Conservation (phyloP, 2,113 vertebrate genomes). For the Mustelus asterias region DNA sequence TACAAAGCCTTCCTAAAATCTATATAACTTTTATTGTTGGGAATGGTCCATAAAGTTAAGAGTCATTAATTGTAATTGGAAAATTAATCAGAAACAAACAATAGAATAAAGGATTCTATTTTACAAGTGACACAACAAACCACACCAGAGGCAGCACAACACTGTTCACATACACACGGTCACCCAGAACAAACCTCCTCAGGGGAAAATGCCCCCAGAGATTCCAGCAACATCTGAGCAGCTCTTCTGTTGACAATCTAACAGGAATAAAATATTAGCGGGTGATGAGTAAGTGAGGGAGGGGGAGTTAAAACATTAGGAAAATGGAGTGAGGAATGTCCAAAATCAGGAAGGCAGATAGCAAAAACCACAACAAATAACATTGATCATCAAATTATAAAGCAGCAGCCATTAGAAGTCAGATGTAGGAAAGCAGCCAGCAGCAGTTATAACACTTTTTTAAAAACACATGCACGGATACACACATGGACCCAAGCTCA, state of each 20-base stretch:
- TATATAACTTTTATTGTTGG: not conserved
- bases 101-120: not conserved
- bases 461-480: not conserved
- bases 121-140: not conserved
- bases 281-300: not conserved
- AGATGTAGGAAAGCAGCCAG: not conserved
- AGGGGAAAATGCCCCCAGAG: slow-evolving; percentile 71
- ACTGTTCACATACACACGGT: not conserved
- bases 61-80: not conserved
- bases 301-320: not conserved
- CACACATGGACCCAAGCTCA: not conserved
- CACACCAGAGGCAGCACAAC: not conserved
- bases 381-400: not conserved
- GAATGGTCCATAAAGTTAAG: not conserved
- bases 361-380: slow-evolving; percentile 5
- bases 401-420: not conserved
- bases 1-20: not conserved
- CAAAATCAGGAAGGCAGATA: not conserved
- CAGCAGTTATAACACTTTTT: not conserved
- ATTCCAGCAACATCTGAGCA: slow-evolving; percentile 70
- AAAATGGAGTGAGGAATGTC: too few relatives aligned
- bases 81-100: not conserved
- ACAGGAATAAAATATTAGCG: slow-evolving; percentile 31
- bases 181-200: slow-evolving; percentile 69
- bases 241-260: slow-evolving; percentile 63